Base-by-base conservation (phyloP, 2,888 invertebrate genomes). In the Idaea dimidiata region DNA sequence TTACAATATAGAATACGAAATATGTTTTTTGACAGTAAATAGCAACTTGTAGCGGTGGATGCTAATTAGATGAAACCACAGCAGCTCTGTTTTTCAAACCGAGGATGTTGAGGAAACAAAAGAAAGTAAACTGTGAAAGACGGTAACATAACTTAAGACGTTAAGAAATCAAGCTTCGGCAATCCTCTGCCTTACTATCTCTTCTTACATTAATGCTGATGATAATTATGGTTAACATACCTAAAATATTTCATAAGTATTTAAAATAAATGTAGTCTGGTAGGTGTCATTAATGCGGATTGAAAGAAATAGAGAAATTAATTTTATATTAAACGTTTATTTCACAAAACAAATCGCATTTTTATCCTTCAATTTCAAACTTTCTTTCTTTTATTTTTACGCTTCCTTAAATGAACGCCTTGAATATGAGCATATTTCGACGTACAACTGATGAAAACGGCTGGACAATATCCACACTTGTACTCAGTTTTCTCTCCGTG, bases 381-480 rank as follows among this genome's bases (percentile, higher is more conserved):
- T 4, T 59, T 66, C 32, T 62, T 65, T 62, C 62, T 71, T 31
- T 70, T 72, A 53, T 66, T 60, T 33, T 67, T 69, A 24, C 68
- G 72, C 33, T 76, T 77, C 31, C 65, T 73, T 55, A 81, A 77
- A 74, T 88, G 87, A 1, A 84, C 83, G 55, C 85, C 81, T 60
- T 84, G 85, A 16, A 89, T 78, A 57, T 91, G 89, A 0, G 86
- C 79, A 66, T 87, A 83, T 16, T 90, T 86, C 1, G 85, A 82
- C 10, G 84, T 86, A 0, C 83, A 81, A 7, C 83, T 89, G 5
- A 75, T 73, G 63, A 88, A 87, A 2, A 83, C 76, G 0, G 81
- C 76, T 6, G 81, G 74, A 58, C 86, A 87, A 55, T 82, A 71
- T 17, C 67, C 73, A 66, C 87, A 87, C 16, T 73, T 75, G 65